Evolutionary conservation across 2,797 vertebrate genomes (phyloP).

Genomic region (Pangasius sanitwongsei): DNA sequence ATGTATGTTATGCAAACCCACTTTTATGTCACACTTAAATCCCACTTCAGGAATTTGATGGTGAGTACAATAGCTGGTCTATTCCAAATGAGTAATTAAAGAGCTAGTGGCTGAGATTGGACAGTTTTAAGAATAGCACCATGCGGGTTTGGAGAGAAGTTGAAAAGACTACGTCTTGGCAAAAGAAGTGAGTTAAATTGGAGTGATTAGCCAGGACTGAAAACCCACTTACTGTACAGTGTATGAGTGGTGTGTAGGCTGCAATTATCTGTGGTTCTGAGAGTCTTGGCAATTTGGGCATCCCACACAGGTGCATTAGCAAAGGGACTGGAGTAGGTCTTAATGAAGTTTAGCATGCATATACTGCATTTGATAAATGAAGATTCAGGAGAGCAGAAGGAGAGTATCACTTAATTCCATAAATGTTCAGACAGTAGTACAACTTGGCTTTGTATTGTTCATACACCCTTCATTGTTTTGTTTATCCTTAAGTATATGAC

Average conservation of each 20-base stretch:
- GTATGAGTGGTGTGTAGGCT: conserved; percentile 30
- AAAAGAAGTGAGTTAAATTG: conserved; percentile 7
- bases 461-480: not conserved
- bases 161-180: not conserved
- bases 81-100: conserved; percentile 25
- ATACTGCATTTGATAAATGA: not conserved
- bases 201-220: conserved; percentile 5
- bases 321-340: not conserved
- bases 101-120: not conserved
- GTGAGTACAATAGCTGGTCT: not conserved
- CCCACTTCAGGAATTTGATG: not conserved
- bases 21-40: not conserved
- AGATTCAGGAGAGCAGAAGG: not conserved
- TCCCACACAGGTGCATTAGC: not conserved
- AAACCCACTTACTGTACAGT: not conserved
- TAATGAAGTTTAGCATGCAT: not conserved
- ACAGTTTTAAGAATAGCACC: not conserved
- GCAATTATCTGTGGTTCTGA: conserved; percentile 21
- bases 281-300: not conserved
- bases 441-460: not conserved
- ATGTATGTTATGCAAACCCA: not conserved
- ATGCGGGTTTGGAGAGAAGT: not conserved
- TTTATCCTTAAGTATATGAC: not conserved
- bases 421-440: not conserved
- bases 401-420: not conserved